Evolutionary conservation across 2,888 invertebrate genomes (phyloP).

Genomic region (Nemurella pictetii): DNA sequence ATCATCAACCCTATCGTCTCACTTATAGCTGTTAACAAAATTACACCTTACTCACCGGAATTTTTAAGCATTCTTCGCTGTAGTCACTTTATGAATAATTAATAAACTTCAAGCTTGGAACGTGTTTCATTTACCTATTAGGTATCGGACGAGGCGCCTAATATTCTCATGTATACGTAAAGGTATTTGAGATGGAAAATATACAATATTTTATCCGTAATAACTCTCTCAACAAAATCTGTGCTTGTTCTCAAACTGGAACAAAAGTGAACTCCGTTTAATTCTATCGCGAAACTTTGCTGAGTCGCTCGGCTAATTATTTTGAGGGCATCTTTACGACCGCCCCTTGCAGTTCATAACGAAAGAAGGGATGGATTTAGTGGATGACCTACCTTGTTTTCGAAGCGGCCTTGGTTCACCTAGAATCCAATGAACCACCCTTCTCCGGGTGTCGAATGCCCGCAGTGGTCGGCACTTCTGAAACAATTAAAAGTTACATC

Average conservation of each 20-base stretch:
- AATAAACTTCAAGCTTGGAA: not conserved
- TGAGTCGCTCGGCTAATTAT: not conserved
- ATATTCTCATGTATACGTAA: not conserved
- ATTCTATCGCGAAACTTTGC: not conserved
- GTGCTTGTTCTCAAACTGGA: not conserved
- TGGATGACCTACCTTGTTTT: not conserved
- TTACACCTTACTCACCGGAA: not conserved
- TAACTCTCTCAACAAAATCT: not conserved
- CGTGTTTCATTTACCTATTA: not conserved
- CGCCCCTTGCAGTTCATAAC: not conserved
- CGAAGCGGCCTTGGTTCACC: not conserved
- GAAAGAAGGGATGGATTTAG: not conserved
- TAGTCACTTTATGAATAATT: not conserved
- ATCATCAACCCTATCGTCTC: not conserved
- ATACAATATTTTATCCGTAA: not conserved
- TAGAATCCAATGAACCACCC: not conserved
- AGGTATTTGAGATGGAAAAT: not conserved
- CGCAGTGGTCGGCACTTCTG: not conserved
- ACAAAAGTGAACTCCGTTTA: not conserved
- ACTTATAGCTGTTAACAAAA: not conserved
- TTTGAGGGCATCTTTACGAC: not conserved
- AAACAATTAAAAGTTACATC: conserved; percentile 28
- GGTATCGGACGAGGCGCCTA: not conserved
- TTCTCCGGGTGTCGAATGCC: conserved; percentile 11
- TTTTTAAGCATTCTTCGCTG: not conserved